Evolutionary conservation across 2,797 vertebrate genomes (phyloP), one percentile per base, ranked within the genome.

Genomic region (Megaceryle alcyon): DNA sequence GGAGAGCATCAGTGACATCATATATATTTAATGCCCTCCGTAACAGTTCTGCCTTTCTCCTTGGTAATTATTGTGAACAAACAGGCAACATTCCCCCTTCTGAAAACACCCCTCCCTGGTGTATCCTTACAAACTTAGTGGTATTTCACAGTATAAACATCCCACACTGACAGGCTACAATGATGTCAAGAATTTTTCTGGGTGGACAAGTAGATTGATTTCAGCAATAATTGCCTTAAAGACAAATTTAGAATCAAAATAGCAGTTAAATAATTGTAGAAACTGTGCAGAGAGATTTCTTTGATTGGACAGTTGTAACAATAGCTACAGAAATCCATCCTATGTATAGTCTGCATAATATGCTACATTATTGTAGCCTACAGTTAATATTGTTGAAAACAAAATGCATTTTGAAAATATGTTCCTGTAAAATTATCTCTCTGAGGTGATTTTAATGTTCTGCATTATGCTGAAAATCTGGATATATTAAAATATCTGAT

Each of bases 171-270:
- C 46, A 80, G 73, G 43, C 46, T 72, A 60, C 53, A 46, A 44
- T 2, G 10, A 61, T 6, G n/a, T 7, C 37, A 33, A 68, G 71
- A 63, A 53, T 49, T 90, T 20, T 65, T n/a, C 56, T 44, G 3
- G 13, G 25, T 25, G 39, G 82, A 53, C 3, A 3, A 73, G 46
- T 10, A 57, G 57, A 69, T 15, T 31, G 71, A 81, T 90, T 91
- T 81, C 79, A 61, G 65, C 57, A 91, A 51, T 61, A 94, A 91
- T 46, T 83, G 69, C 53, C 57, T 28, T 54, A 88, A 91, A 88
- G 72, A 49, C 37, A 87, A 95, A 59, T 94, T 94, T 64, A 91
- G 92, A 92, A 69, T 37, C 63, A 93, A 93, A 94, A 92, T 82
- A 95, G 77, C 66, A 77, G 39, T 59, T 59, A 87, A 91, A 80